Evolutionary conservation across 2,113 vertebrate genomes (phyloP).

Genomic region (Chauna torquata): DNA sequence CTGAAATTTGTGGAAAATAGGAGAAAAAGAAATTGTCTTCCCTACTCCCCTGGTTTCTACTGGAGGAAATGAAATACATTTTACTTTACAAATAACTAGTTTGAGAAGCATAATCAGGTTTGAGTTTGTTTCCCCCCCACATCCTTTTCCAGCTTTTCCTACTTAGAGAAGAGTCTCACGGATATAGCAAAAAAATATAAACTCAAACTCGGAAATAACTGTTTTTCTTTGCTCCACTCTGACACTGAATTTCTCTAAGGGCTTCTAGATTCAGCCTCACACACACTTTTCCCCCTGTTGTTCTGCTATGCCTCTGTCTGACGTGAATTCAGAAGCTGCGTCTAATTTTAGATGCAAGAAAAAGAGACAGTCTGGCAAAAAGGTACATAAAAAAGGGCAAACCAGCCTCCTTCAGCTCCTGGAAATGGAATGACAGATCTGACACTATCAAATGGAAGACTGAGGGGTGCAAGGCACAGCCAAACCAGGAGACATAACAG

Average conservation of each 20-base stretch:
- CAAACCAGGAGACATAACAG: not conserved
- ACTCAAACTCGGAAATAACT: not conserved
- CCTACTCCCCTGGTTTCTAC: not conserved
- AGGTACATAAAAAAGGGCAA: not conserved
- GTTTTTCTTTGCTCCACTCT: conserved; percentile 7
- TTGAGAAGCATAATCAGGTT: not conserved
- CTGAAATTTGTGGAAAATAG: not conserved
- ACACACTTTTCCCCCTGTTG: not conserved
- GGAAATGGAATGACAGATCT: not conserved
- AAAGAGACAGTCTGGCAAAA: not conserved
- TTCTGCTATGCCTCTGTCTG: not conserved
- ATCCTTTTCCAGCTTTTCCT: not conserved
- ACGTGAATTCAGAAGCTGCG: not conserved
- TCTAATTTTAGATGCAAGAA: conserved; percentile 29
- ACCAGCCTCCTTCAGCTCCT: not conserved
- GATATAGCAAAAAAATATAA: not conserved
- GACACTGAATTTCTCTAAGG: conserved; percentile 50
- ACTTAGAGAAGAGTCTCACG: not conserved
- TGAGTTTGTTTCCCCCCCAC: not conserved
- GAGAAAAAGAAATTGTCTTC: not conserved
- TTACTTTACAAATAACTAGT: not conserved
- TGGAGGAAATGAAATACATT: not conserved
- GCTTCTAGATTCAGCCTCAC: not conserved
- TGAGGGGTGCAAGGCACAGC: not conserved
- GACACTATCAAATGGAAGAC: not conserved